These are phyloP conservation scores for Salmo trutta DNA, from an alignment of 2,797 vertebrate species.

Conservation along the genomic window DNA sequence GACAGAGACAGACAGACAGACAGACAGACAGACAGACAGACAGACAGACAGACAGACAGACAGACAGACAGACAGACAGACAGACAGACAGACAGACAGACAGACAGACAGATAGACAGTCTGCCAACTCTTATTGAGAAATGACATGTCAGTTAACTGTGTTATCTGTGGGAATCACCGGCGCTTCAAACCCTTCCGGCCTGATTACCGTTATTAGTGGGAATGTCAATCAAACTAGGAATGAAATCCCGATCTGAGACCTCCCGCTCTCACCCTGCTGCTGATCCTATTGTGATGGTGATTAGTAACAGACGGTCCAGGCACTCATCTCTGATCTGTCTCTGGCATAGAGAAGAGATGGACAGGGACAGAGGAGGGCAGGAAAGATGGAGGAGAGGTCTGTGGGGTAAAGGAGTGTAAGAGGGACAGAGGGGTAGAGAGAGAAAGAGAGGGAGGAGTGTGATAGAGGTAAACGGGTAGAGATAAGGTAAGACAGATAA, in stretches of 20 bases:
- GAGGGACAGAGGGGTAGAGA: background rate
- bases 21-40: too few relatives aligned
- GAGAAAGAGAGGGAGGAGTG: background rate
- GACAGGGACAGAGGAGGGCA: background rate
- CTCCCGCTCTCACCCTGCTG: constrained; percentile 33
- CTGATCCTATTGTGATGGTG: constrained; percentile 38
- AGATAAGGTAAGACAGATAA: background rate
- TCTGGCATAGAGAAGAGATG: constrained; percentile 12
- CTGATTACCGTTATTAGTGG: constrained; percentile 56
- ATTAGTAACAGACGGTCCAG: constrained; percentile 33
- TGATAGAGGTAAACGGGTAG: background rate
- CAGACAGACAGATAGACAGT: too few relatives aligned
- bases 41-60: too few relatives aligned
- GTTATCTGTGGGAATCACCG: constrained; percentile 33
- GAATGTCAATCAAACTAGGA: constrained; percentile 58
- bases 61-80: too few relatives aligned
- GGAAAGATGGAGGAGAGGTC: background rate
- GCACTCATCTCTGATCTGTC: constrained; percentile 3
- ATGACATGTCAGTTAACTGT: constrained; percentile 19
- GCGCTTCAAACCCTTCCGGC: constrained; percentile 30
- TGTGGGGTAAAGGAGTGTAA: background rate
- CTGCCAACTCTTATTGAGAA: constrained; percentile 3
- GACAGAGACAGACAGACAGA: background rate
- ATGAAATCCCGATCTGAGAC: constrained; percentile 40
- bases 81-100: too few relatives aligned